Conservation (phyloP, 2,888 invertebrate genomes). For the Himalopsyche kuldschensis region DNA sequence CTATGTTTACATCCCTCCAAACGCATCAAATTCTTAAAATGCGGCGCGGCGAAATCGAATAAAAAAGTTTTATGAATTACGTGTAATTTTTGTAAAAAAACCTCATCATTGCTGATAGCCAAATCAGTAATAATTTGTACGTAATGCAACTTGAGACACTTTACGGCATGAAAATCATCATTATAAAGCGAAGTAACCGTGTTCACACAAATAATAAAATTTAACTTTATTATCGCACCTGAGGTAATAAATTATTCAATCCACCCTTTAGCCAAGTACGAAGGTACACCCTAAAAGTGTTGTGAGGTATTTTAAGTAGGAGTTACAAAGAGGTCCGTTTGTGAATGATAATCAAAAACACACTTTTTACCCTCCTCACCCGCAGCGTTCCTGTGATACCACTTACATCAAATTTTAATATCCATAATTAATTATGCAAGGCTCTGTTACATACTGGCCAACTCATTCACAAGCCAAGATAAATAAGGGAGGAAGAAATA, state of each 20-base stretch:
- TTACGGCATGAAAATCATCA: background rate
- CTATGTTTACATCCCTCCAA: too few species aligned
- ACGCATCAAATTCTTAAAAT: too few species aligned
- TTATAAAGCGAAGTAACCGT: background rate
- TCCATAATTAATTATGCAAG: conserved; percentile 30
- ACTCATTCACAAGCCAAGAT: background rate
- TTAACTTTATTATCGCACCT: background rate
- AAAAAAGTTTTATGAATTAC: too few species aligned
- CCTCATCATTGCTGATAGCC: too few species aligned
- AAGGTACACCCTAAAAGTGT: background rate
- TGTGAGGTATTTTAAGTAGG: conserved; percentile 4
- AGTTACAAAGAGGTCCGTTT: conserved; percentile 5
- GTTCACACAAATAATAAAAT: conserved; percentile 1
- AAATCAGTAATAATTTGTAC: too few species aligned
- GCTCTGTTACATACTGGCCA: background rate
- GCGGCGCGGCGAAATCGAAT: too few species aligned
- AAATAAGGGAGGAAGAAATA: too few species aligned
- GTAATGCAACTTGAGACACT: background rate
- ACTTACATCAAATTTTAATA: conserved; percentile 32
- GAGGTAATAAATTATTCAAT: background rate
- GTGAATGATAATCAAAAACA: conserved; percentile 19
- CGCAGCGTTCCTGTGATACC: conserved; percentile 23
- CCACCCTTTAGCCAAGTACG: background rate
- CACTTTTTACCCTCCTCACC: conserved; percentile 19
- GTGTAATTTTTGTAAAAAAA: too few species aligned